Conservation (phyloP, 2,113 vertebrate genomes). For the Stegostoma tigrinum region DNA sequence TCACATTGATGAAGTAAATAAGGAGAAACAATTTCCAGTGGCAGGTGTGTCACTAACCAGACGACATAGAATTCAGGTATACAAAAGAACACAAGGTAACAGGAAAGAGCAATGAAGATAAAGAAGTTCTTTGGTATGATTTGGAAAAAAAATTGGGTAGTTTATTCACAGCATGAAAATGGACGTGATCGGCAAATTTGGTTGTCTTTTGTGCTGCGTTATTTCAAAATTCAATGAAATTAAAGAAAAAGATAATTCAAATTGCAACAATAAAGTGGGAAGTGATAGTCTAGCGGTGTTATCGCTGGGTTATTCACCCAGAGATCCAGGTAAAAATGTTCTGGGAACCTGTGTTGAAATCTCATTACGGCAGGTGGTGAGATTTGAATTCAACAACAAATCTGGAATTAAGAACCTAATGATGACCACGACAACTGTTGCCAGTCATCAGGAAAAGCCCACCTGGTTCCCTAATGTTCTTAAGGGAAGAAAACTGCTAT, state of each 20-base stretch:
- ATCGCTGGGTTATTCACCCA: too few species aligned
- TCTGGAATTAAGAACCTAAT: too few species aligned
- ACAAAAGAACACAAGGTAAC: neutral
- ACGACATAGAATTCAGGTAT: neutral
- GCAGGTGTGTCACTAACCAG: neutral
- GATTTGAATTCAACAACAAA: too few species aligned
- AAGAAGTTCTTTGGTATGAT: neutral
- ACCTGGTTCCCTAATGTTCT: too few species aligned
- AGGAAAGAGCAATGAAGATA: neutral
- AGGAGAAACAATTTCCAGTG: neutral
- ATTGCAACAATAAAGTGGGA: neutral
- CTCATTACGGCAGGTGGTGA: too few species aligned
- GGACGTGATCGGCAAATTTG: neutral
- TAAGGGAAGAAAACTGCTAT: too few species aligned
- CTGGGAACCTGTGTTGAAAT: too few species aligned
- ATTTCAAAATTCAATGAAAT: neutral
- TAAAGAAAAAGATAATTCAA: neutral
- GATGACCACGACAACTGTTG: too few species aligned
- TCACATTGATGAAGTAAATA: neutral
- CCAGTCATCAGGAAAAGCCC: too few species aligned
- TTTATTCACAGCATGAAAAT: neutral
- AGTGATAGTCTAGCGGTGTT: neutral
- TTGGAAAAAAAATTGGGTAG: neutral
- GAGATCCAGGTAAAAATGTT: too few species aligned
- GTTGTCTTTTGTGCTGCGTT: neutral